phyloP scores from a whole-genome alignment of 2,888 invertebrate species.

The Venusia cambrica region DNA sequence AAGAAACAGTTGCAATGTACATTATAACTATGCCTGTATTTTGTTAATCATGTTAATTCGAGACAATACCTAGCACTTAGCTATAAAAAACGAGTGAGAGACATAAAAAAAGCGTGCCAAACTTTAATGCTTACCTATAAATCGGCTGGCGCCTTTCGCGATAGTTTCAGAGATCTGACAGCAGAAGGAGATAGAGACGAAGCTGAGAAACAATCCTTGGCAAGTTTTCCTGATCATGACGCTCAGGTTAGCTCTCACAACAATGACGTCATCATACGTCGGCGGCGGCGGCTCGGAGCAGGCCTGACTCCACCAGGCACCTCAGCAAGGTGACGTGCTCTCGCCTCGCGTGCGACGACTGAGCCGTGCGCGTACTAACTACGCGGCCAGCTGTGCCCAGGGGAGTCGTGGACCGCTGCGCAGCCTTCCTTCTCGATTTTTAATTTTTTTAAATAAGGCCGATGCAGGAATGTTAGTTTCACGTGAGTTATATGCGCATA shows the following conservation, averaged over 20 bases:
- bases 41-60: too few species aligned
- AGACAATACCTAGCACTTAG: too few species aligned
- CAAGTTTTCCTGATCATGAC: slow-evolving; percentile 70
- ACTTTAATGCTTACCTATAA: slow-evolving; percentile 56
- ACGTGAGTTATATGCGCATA: slow-evolving; percentile 36
- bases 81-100: too few species aligned
- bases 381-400: slow-evolving; percentile 26
- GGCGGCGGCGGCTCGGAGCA: slow-evolving; percentile 11
- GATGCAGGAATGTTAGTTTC: slow-evolving; percentile 44
- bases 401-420: slow-evolving; percentile 61
- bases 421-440: slow-evolving; percentile 55
- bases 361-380: slow-evolving; percentile 40
- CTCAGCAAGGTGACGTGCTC: slow-evolving; percentile 55
- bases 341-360: slow-evolving; percentile 61
- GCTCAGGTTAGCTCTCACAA: slow-evolving; percentile 34
- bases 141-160: slow-evolving; percentile 73
- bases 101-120: slow-evolving; percentile 1
- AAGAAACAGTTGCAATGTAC: too few species aligned
- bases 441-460: slow-evolving; percentile 49
- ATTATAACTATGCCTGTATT: too few species aligned
- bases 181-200: slow-evolving; percentile 73
- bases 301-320: slow-evolving; percentile 38
- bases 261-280: slow-evolving; percentile 35
- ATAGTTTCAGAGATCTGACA: slow-evolving; percentile 74
- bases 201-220: slow-evolving; percentile 72